Evolutionary conservation across 1,140 invertebrate species (phyloP).

Genomic region (Camponotus pennsylvanicus): DNA sequence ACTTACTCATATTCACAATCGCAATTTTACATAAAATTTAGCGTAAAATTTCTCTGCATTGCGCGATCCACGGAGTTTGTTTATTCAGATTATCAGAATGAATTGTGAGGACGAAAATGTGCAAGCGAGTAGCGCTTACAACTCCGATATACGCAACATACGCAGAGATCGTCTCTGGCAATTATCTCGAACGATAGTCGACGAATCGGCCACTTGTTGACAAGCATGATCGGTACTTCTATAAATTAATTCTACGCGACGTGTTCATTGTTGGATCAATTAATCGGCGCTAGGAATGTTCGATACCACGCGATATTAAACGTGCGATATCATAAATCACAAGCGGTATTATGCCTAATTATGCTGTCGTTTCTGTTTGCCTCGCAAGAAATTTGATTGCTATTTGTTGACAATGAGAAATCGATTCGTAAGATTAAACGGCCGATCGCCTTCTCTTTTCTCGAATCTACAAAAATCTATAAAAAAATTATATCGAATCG

Average conservation of each 20-base stretch:
- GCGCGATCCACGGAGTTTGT: background rate
- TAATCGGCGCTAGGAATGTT: conserved; percentile 63
- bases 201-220: conserved; percentile 75
- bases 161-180: conserved; percentile 4
- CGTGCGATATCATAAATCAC: conserved; percentile 68
- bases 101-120: background rate
- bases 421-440: background rate
- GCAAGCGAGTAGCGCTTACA: background rate
- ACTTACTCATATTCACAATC: background rate
- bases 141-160: background rate
- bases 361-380: conserved; percentile 1
- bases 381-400: conserved; percentile 20
- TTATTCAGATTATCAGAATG: background rate
- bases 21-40: background rate
- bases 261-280: conserved; percentile 59
- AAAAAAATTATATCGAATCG: background rate
- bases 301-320: conserved; percentile 4
- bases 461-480: background rate
- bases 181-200: conserved; percentile 34
- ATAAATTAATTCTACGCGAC: conserved; percentile 68
- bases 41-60: background rate
- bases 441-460: background rate
- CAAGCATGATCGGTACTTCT: conserved; percentile 61
- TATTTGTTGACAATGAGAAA: conserved; percentile 5
- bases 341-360: conserved; percentile 53